Evolutionary conservation across 1,140 invertebrate genomes (phyloP).

Genomic region (Bombus soroeensis): DNA sequence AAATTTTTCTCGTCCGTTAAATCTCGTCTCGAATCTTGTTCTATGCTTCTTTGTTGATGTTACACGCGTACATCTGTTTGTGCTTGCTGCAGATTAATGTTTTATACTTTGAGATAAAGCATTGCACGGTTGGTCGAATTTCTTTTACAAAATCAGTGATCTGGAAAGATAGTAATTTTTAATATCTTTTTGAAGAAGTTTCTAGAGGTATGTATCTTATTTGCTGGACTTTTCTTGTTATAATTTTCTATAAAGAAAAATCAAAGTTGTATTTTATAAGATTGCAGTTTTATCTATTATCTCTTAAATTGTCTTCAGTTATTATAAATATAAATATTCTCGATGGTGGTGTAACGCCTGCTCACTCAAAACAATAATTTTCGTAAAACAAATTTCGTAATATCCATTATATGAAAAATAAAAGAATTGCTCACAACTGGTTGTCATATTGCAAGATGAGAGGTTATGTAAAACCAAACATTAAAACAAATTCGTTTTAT

Average conservation of each 20-base stretch:
- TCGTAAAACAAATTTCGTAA: neutral
- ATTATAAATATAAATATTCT: too few species aligned
- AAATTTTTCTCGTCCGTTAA: neutral
- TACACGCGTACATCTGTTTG: neutral
- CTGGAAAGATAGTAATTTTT: neutral
- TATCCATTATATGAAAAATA: neutral
- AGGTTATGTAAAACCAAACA: neutral
- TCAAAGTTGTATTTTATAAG: neutral
- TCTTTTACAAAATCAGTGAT: neutral
- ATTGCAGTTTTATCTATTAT: neutral
- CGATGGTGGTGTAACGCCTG: neutral
- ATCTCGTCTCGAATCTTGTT: neutral
- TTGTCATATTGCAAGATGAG: neutral
- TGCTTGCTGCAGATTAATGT: neutral
- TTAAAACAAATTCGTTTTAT: neutral
- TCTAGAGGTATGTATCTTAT: too few species aligned
- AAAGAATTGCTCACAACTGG: neutral
- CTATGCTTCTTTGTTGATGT: neutral
- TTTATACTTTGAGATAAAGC: neutral
- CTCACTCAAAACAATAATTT: neutral
- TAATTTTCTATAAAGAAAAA: neutral
- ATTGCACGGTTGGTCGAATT: neutral
- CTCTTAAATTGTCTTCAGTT: neutral
- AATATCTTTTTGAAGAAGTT: neutral
- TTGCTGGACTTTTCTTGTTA: too few species aligned